phyloP scores from a whole-genome alignment of 2,113 vertebrate genomes.

The Cervus canadensis region DNA sequence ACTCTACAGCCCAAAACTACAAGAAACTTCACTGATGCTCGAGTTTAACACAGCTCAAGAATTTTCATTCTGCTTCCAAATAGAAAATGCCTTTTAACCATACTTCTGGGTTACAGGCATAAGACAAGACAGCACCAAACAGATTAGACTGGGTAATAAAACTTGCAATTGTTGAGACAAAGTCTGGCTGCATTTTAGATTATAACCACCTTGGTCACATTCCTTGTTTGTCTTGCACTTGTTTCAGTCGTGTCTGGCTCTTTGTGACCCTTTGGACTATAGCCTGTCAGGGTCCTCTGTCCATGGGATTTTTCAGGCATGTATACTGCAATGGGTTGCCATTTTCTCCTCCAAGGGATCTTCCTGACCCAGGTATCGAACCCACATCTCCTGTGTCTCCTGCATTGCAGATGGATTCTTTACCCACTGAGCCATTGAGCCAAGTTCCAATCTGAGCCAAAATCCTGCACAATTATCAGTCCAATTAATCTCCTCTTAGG shows the following conservation, averaged over 20 bases:
- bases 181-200: neutral
- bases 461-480: neutral
- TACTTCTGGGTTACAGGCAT: neutral
- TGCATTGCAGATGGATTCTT: neutral
- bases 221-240: neutral
- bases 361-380: neutral
- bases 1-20: neutral
- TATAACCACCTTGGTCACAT: neutral
- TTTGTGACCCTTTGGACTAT: neutral
- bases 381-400: neutral
- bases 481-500: neutral
- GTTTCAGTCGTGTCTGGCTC: neutral
- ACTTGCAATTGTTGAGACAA: neutral
- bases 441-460: neutral
- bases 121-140: neutral
- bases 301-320: neutral
- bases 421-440: neutral
- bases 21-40: neutral
- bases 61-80: neutral
- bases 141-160: neutral
- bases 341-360: neutral
- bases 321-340: neutral
- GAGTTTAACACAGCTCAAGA: neutral
- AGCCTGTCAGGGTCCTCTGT: neutral
- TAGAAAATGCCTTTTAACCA: neutral